Conservation (phyloP, 1,140 invertebrate genomes). For the Calliopsis andreniformis region DNA sequence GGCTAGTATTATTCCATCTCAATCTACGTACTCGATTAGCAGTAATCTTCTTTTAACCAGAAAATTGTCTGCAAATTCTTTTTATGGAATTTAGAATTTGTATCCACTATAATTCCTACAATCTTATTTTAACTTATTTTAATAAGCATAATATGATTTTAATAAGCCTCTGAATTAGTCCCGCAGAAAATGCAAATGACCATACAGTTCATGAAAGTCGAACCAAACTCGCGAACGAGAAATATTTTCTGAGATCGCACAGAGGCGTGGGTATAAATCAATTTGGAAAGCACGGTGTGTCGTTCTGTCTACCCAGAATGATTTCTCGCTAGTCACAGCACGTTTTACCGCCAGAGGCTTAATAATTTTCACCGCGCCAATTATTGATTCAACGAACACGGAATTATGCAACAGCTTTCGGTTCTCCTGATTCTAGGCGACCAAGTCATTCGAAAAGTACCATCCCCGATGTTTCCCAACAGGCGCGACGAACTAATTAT, state of each 20-base stretch:
- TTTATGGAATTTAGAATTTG: too few species aligned
- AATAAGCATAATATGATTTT: too few species aligned
- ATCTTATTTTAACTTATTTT: too few species aligned
- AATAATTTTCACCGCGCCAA: conserved; percentile 21
- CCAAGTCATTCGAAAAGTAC: too few species aligned
- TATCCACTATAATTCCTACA: too few species aligned
- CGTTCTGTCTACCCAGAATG: not conserved
- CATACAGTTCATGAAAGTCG: not conserved
- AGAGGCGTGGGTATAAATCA: conserved; percentile 32
- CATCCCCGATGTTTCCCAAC: too few species aligned
- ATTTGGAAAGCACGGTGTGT: conserved; percentile 1
- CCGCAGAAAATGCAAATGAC: conserved; percentile 8
- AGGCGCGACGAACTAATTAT: conserved; percentile 33
- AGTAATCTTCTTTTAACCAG: too few species aligned
- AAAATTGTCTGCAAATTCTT: too few species aligned
- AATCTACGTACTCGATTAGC: too few species aligned
- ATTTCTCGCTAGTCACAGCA: not conserved
- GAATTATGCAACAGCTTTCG: not conserved
- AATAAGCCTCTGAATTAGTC: too few species aligned
- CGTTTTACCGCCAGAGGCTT: conserved; percentile 8
- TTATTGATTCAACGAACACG: not conserved
- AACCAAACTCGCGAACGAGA: not conserved
- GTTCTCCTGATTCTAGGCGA: not conserved
- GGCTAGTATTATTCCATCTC: too few species aligned
- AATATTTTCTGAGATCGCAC: conserved; percentile 25